Conservation (phyloP, 2,797 vertebrate genomes). For the Syndactyla subalaris region DNA sequence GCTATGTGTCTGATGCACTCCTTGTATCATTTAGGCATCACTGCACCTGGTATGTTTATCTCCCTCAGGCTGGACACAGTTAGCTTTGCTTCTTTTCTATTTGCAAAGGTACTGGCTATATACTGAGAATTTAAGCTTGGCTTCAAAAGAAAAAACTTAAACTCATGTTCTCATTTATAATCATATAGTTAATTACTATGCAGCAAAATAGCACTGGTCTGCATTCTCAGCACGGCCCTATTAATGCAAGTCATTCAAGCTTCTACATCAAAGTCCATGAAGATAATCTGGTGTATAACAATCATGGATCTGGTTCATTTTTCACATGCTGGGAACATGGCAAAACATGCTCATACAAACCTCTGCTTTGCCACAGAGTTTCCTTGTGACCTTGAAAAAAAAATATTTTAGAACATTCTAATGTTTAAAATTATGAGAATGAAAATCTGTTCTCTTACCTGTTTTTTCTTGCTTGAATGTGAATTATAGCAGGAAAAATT, state of each 20-base stretch:
- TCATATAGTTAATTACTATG: neutral
- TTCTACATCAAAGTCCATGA: neutral
- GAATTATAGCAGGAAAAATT: neutral
- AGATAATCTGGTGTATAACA: neutral
- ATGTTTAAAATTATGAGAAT: neutral
- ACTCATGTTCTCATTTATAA: neutral
- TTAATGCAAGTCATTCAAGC: neutral
- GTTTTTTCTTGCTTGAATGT: neutral
- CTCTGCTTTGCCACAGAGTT: neutral
- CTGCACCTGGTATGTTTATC: neutral
- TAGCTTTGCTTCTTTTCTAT: neutral
- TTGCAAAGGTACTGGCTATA: neutral
- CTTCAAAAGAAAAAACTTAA: neutral
- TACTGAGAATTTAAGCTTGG: neutral
- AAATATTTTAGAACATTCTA: neutral
- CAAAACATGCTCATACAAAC: neutral
- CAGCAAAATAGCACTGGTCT: neutral
- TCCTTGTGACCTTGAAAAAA: neutral
- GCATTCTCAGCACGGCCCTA: neutral
- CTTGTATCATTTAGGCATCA: neutral
- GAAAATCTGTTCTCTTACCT: neutral
- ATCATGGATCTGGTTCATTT: neutral
- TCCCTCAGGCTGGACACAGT: neutral
- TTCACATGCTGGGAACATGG: neutral
- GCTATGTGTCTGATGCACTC: neutral